Evolutionary conservation across 23 tunicate species (phyloP).

Genomic region (Oikopleura dioica): DNA sequence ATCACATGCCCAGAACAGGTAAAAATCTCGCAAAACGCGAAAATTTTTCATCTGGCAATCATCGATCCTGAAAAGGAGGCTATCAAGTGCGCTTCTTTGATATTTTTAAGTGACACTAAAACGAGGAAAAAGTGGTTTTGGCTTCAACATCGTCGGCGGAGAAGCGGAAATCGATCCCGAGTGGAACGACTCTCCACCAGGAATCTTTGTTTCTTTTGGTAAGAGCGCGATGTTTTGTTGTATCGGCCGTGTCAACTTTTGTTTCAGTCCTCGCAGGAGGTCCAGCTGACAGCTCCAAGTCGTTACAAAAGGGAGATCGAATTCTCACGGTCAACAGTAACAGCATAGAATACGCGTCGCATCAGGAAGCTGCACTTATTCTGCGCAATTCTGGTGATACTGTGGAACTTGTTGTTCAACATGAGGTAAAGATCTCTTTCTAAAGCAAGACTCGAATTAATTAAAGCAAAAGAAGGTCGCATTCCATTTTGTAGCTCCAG

Average conservation of each 20-base stretch:
- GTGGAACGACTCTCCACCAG: conserved; percentile 23
- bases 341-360: conserved; percentile 28
- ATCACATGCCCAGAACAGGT: too few species aligned
- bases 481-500: too few species aligned
- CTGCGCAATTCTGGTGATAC: conserved; percentile 27
- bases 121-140: conserved; percentile 35
- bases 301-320: conserved; percentile 48
- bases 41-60: too few species aligned
- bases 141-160: conserved; percentile 91
- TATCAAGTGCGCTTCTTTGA: conserved; percentile 13
- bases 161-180: too few species aligned
- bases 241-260: too few species aligned
- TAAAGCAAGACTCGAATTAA: too few species aligned
- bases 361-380: conserved; percentile 57
- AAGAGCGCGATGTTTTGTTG: too few species aligned
- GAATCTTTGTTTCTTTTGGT: conserved; percentile 72
- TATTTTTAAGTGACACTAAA: conserved; percentile 26
- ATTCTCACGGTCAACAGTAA: conserved; percentile 43
- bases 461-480: too few species aligned
- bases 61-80: neutral
- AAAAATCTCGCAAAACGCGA: too few species aligned
- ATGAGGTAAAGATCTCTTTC: neutral
- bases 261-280: conserved; percentile 78
- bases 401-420: conserved; percentile 47
- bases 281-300: conserved; percentile 45